Base-by-base conservation (phyloP, 2,113 vertebrate species). In the Boleophthalmus pectinirostris region DNA sequence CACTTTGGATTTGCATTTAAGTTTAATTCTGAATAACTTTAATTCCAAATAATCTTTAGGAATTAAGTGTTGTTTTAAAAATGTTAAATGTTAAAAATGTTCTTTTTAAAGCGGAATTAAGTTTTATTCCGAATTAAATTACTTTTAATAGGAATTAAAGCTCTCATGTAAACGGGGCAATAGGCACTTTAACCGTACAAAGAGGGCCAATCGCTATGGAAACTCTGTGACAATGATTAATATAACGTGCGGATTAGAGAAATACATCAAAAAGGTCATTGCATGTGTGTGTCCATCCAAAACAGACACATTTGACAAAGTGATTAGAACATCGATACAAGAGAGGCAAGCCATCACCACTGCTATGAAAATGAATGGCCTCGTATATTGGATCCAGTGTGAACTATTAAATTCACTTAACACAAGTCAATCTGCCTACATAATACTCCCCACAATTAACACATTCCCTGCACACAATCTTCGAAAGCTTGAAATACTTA, bases 251-350 rank as follows among this genome's bases (percentile, higher is more conserved):
- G 13, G 38, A 7, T 6, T 25, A 46, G 10, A 54, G 33, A 46
- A 61, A 1, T 18, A 21, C 29, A 46, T 58, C 21, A 23, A 54
- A 61, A 87, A 89, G 85, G 82, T 89, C 84, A 85, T 79, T 67
- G 70, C 24, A 77, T 67, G 78, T 29, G 74, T 43, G 29, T 63
- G 9, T 66, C 66, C 83, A 70, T 77, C 83, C 75, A 76, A 78
- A 81, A 77, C 75, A 79, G 46, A 83, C 33, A 60, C 38, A 77
- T 35, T 45, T 60, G 54, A 83, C 70, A 72, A 71, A 79, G 67
- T 67, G 72, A 81, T 85, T 67, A 69, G 57, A 63, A 66, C 0
- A 1, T 51, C 25, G 65, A 46, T 65, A 73, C 47, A 74, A 57
- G 83, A 67, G 60, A 1, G 74, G 20, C 57, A 11, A 23, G 70